Conservation (phyloP, 1,140 invertebrate species). For the Coptotermes formosanus region DNA sequence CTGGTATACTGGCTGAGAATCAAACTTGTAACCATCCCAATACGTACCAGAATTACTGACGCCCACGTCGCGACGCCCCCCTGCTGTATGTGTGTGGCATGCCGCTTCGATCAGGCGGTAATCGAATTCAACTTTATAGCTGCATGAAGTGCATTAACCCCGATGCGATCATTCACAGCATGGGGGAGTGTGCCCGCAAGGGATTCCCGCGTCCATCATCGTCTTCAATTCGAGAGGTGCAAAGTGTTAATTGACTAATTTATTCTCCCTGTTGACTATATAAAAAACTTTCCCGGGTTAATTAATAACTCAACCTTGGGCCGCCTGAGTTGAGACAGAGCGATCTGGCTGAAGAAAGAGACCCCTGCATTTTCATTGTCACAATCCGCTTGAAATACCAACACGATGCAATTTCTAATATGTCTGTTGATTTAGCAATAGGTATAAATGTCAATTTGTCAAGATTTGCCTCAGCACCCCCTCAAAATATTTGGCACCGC, state of each 20-base stretch:
- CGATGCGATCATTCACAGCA: neutral
- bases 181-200: neutral
- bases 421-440: too few species aligned
- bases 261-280: neutral
- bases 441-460: too few species aligned
- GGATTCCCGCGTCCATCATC: slow-evolving; percentile 2
- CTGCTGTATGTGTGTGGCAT: neutral
- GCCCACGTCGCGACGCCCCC: too few species aligned
- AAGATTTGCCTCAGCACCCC: too few species aligned
- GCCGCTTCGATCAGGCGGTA: neutral
- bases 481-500: too few species aligned
- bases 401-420: too few species aligned
- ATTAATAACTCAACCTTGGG: slow-evolving; percentile 4
- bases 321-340: neutral
- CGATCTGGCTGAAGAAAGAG: too few species aligned
- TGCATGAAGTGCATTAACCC: neutral
- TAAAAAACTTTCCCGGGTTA: neutral
- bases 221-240: neutral
- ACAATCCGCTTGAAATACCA: too few species aligned
- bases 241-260: slow-evolving; percentile 19
- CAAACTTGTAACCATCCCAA: too few species aligned
- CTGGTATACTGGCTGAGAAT: too few species aligned
- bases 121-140: neutral
- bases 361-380: too few species aligned
- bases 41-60: too few species aligned